phyloP scores from a whole-genome alignment of 2,797 vertebrate genomes.

The Macroramphosus scolopax region DNA sequence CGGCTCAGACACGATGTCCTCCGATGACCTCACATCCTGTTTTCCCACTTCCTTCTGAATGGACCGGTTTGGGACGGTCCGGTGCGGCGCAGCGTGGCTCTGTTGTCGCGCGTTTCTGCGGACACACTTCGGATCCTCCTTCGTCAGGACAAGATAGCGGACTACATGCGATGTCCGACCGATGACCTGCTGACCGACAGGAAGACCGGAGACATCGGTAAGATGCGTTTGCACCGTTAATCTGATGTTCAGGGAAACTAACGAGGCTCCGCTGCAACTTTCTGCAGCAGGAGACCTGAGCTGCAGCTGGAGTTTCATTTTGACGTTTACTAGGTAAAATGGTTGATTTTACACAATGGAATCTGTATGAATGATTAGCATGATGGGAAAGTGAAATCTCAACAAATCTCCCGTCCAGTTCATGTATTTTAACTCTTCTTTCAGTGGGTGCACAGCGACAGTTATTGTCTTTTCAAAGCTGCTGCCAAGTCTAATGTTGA shows the following conservation, averaged over 20 bases:
- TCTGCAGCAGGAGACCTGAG: no score
- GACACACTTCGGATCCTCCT: no score
- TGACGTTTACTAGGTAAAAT: no score
- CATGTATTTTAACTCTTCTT: no score
- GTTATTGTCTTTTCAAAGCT: not conserved
- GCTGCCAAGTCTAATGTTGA: not conserved
- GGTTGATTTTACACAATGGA: no score
- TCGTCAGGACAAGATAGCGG: no score
- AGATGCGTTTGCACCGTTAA: not conserved
- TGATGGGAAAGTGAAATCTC: no score
- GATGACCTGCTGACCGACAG: not conserved
- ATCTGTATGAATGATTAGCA: no score
- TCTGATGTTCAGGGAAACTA: not conserved
- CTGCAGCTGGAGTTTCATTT: no score
- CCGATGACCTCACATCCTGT: constrained; percentile 76
- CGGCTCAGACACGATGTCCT: constrained; percentile 37
- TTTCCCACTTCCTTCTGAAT: constrained; percentile 61
- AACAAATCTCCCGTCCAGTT: no score
- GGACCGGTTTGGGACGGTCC: constrained; percentile 64
- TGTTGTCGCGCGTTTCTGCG: constrained; percentile 15
- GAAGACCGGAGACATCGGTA: not conserved
- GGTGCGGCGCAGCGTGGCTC: constrained; percentile 36
- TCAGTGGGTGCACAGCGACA: no score
- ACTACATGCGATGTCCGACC: constrained; percentile 6
- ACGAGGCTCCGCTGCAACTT: no score